These are phyloP conservation scores for Tethea ocularis DNA, from an alignment of 2,888 invertebrate genomes.

Conservation along the genomic window DNA sequence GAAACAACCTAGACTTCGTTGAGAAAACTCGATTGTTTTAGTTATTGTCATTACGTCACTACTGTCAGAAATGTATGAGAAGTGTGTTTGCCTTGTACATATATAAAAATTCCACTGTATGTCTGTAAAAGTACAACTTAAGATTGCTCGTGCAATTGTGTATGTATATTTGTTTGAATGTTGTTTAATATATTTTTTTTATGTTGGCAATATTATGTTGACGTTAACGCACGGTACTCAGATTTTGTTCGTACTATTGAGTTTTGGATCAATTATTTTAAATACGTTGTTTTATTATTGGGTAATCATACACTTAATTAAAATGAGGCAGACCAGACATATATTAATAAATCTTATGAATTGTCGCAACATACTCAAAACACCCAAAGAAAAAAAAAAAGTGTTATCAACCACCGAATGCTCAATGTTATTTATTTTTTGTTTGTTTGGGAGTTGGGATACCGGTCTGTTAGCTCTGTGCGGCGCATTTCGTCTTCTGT, in stretches of 20 bases:
- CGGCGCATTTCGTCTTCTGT: slow-evolving; percentile 50
- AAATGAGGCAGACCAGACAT: too few species aligned
- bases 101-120: slow-evolving; percentile 36
- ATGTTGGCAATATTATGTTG: slow-evolving; percentile 24
- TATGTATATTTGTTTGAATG: slow-evolving; percentile 11
- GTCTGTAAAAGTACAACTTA: slow-evolving; percentile 39
- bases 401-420: slow-evolving; percentile 46
- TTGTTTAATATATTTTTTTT: slow-evolving; percentile 26
- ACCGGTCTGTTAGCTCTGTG: slow-evolving; percentile 20
- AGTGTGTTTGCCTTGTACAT: slow-evolving; percentile 30
- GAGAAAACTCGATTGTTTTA: background rate
- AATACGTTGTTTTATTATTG: background rate
- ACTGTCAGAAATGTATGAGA: background rate
- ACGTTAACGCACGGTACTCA: slow-evolving; percentile 9
- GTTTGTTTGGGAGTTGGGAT: slow-evolving; percentile 25
- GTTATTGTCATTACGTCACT: background rate
- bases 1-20: background rate
- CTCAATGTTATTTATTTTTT: slow-evolving; percentile 43
- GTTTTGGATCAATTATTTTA: background rate
- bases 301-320: background rate
- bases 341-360: slow-evolving; percentile 5
- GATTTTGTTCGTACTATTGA: background rate
- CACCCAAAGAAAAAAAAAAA: slow-evolving; percentile 26
- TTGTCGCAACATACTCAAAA: slow-evolving; percentile 33
- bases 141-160: slow-evolving; percentile 20